phyloP scores from a whole-genome alignment of 2,888 invertebrate genomes.

The Leucania comma region DNA sequence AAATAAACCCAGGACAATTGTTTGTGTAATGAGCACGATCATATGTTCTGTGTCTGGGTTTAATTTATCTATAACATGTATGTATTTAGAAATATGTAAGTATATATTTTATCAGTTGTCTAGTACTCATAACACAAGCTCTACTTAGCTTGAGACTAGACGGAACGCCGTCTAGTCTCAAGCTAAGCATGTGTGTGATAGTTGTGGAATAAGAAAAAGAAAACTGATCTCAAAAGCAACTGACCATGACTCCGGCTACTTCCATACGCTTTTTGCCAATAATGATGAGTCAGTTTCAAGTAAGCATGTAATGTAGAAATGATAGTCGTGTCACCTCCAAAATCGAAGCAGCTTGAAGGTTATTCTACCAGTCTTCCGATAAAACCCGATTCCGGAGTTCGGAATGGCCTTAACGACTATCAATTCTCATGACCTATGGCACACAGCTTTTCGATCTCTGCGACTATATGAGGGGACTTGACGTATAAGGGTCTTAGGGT shows the following conservation, averaged over 20 bases:
- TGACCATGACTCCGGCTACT: conserved; percentile 9
- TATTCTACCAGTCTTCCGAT: neutral
- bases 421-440: conserved; percentile 32
- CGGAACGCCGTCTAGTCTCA: too few species aligned
- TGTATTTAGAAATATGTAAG: too few species aligned
- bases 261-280: neutral
- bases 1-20: too few species aligned
- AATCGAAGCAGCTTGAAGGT: conserved; percentile 26
- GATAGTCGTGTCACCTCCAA: conserved; percentile 17
- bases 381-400: conserved; percentile 18
- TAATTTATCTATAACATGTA: too few species aligned
- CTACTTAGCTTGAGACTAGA: too few species aligned
- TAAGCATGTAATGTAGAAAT: conserved; percentile 5
- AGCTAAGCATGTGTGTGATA: too few species aligned
- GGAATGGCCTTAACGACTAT: conserved; percentile 1
- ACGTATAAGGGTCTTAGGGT: neutral
- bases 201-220: too few species aligned
- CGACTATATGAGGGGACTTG: neutral
- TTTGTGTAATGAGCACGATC: too few species aligned
- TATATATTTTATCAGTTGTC: too few species aligned
- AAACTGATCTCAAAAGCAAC: conserved; percentile 12
- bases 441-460: neutral
- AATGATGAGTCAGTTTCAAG: conserved; percentile 7
- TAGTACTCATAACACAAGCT: too few species aligned
- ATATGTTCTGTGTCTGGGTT: too few species aligned